Evolutionary conservation across 2,888 invertebrate genomes (phyloP).

Genomic region (Shargacucullia verbasci): DNA sequence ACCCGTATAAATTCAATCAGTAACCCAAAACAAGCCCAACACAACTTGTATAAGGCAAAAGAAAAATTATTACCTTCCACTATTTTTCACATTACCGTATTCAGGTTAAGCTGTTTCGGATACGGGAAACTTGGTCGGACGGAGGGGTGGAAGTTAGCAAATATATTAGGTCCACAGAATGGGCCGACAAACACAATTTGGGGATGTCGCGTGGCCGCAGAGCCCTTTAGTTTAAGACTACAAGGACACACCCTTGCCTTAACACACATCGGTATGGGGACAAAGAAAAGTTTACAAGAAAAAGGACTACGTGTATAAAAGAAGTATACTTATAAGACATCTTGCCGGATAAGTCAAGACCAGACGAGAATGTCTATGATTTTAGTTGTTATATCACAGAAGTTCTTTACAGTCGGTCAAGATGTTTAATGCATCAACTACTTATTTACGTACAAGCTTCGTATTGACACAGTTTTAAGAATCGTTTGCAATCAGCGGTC

Average conservation of each 20-base stretch:
- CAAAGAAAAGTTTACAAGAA: no score
- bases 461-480: no score
- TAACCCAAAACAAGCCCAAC: constrained; percentile 11
- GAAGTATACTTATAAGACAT: no score
- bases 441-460: no score
- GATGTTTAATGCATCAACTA: no score
- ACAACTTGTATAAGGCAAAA: constrained; percentile 31
- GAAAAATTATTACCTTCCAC: constrained; percentile 35
- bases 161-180: constrained; percentile 63
- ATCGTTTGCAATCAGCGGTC: no score
- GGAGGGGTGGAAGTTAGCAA: constrained; percentile 53
- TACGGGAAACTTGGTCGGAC: constrained; percentile 44
- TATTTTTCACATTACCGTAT: constrained; percentile 54
- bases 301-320: no score
- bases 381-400: no score
- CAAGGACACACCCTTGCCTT: neutral
- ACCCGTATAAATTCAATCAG: constrained; percentile 13
- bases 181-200: constrained; percentile 65
- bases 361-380: no score
- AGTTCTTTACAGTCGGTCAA: no score
- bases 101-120: constrained; percentile 57
- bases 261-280: neutral
- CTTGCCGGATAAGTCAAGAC: no score
- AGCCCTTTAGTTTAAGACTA: constrained; percentile 24
- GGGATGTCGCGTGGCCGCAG: constrained; percentile 40